phyloP scores from a whole-genome alignment of 2,888 invertebrate species.

The Argyra leucocephala region DNA sequence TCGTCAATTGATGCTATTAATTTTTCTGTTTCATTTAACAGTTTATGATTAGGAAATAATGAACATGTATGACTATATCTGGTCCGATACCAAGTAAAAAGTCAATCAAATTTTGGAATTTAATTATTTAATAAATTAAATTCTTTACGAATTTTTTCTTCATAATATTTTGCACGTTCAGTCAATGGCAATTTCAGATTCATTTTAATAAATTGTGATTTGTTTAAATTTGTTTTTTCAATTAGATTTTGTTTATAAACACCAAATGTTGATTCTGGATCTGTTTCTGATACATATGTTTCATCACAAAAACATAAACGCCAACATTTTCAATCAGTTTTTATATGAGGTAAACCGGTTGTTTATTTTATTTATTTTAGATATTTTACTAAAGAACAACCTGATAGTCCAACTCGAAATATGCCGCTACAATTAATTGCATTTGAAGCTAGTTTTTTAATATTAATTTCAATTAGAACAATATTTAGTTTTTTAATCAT shows the following conservation, averaged over 20 bases:
- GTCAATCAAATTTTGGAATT: slow-evolving; percentile 71
- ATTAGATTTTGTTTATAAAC: slow-evolving; percentile 63
- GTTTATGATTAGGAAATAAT: slow-evolving; percentile 74
- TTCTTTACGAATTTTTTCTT: slow-evolving; percentile 30
- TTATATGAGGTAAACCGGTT: slow-evolving; percentile 57
- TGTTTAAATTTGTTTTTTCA: slow-evolving; percentile 52
- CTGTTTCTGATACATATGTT: slow-evolving; percentile 71
- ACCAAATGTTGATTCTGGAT: slow-evolving; percentile 81
- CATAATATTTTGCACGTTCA: slow-evolving; percentile 39
- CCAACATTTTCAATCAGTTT: slow-evolving; percentile 76
- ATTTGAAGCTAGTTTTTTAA: slow-evolving; percentile 56
- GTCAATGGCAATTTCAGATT: slow-evolving; percentile 41
- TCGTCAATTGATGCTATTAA: slow-evolving; percentile 79
- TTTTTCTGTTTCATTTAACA: slow-evolving; percentile 52
- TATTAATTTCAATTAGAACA: no score
- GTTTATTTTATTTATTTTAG: no score
- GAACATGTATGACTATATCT: slow-evolving; percentile 98
- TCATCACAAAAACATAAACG: slow-evolving; percentile 92
- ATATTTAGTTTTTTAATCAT: no score
- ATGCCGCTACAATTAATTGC: slow-evolving; percentile 54
- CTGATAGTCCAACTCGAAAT: slow-evolving; percentile 71
- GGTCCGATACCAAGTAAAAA: slow-evolving; percentile 93
- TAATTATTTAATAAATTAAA: slow-evolving; percentile 30
- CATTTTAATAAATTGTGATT: slow-evolving; percentile 70
- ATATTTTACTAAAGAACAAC: slow-evolving; percentile 75